phyloP scores from a whole-genome alignment of 2,888 invertebrate species.

The Lepidochrysops patricia region DNA sequence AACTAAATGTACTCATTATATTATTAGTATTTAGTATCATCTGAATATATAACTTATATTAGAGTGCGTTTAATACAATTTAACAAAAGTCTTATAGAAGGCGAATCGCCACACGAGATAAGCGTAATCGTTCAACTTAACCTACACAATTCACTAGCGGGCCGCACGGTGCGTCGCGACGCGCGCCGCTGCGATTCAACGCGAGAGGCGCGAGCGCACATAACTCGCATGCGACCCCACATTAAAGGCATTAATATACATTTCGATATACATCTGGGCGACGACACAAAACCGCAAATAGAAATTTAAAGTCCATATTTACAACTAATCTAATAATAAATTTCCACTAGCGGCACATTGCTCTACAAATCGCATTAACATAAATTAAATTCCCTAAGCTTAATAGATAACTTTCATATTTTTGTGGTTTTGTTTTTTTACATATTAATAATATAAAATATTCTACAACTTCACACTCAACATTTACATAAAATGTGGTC shows the following conservation, averaged over 20 bases:
- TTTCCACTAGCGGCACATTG: not conserved
- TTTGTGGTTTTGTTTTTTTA: conserved; percentile 10
- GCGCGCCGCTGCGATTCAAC: conserved; percentile 20
- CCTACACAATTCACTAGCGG: conserved; percentile 41
- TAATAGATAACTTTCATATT: conserved; percentile 6
- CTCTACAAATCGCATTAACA: not conserved
- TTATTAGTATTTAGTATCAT: conserved; percentile 24
- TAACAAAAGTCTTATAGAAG: conserved; percentile 59
- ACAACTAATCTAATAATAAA: conserved; percentile 6
- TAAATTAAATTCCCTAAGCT: conserved; percentile 6
- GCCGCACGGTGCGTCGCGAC: conserved; percentile 13
- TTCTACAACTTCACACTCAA: not conserved
- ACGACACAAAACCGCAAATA: not conserved
- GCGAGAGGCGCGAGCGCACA: not conserved
- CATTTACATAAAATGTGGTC: not conserved
- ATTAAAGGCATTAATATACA: not conserved
- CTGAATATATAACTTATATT: conserved; percentile 61
- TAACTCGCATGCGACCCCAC: not conserved
- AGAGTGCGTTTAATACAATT: conserved; percentile 29
- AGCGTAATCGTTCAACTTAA: conserved; percentile 69
- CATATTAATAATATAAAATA: conserved; percentile 6
- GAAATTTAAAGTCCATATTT: conserved; percentile 5
- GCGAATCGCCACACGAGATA: conserved; percentile 54
- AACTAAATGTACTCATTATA: conserved; percentile 25
- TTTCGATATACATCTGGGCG: conserved; percentile 6